A percentile compares a stretch with the other conserved stretches of the same genome.
These are phyloP conservation scores for Lamprologus speciosus DNA, from an alignment of 2,113 vertebrate species.

Conservation along the genomic window DNA sequence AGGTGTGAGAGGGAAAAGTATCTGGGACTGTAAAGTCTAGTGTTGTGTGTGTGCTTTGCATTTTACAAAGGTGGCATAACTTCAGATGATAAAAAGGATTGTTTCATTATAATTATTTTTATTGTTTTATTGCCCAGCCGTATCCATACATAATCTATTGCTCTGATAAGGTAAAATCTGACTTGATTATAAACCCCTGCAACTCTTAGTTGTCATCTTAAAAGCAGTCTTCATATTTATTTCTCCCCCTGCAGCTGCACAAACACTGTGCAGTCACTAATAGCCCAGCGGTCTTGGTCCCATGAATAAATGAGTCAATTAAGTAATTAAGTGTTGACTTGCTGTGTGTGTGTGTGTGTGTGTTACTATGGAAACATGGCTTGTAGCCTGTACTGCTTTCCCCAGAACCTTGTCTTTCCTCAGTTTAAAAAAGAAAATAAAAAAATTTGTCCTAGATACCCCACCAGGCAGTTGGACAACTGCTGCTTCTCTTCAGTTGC, in stretches of 20 bases:
- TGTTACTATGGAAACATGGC: constrained; percentile 41
- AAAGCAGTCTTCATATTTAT: background rate
- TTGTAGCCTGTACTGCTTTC: background rate
- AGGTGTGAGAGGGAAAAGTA: background rate
- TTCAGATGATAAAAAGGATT: background rate
- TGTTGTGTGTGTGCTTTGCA: background rate
- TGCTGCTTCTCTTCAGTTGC: constrained; percentile 7
- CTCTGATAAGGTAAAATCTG: background rate
- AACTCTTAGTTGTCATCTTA: background rate
- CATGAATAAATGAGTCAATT: constrained; percentile 7
- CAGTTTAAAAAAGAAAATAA: background rate
- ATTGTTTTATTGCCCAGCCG: background rate
- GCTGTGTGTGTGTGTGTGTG: background rate
- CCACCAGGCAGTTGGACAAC: background rate
- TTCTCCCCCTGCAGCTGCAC: background rate
- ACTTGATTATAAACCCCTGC: background rate
- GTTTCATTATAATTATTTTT: background rate
- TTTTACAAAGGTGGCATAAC: background rate
- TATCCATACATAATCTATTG: background rate
- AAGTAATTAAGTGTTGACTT: constrained; percentile 15
- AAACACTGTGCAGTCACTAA: background rate
- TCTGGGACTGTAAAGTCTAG: background rate
- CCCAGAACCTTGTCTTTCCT: background rate
- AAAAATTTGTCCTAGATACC: background rate
- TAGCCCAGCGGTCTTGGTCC: background rate